Base-by-base conservation (phyloP, 2,113 vertebrate species). In the Catharus bicknelli region DNA sequence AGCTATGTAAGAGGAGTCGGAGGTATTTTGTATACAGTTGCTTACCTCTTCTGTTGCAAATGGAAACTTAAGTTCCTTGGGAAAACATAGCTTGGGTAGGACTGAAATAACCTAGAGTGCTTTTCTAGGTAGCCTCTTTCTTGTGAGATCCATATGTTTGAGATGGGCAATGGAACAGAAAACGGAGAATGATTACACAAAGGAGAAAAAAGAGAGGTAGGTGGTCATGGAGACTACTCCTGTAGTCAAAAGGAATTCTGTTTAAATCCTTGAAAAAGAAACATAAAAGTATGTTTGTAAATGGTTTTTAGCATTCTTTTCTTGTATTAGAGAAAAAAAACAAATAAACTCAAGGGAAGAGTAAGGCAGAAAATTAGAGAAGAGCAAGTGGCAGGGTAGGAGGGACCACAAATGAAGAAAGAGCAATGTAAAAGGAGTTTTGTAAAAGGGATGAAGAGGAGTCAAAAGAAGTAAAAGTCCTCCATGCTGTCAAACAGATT, bases 381-480 rank as follows among this genome's bases (percentile, higher is more conserved):
- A 67, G 1, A 9, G 1, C 4, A n/a, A n/a, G 26, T 32, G 32
- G 10, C 13, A 30, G n/a, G 3, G 10, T 21, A 64, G 10, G 7
- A 50, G 9, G 7, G 4, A 90, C 34, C 1, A 2, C 10, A 54
- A 74, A 62, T 16, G 16, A 54, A 63, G 19, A 20, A 86, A 89
- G 18, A 74, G 0, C 19, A 78, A 9, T 8, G 6, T 36, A 32
- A 77, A 81, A 61, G 8, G 16, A 34, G 3, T 54, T 83, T 62
- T 58, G 27, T 48, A 10, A 58, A 59, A 63, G 23, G 48, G 5
- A 2, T 26, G 38, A 51, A 87, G 50, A 13, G 17, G 5, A 57
- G 4, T 7, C 36, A n/a, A 48, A 83, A 69, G 30, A 59, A 45
- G 2, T 19, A 78, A 63, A 70, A 73, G 36, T 3, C 4, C 16